Base-by-base conservation (phyloP, 2,888 invertebrate genomes). In the Netelia melanura region DNA sequence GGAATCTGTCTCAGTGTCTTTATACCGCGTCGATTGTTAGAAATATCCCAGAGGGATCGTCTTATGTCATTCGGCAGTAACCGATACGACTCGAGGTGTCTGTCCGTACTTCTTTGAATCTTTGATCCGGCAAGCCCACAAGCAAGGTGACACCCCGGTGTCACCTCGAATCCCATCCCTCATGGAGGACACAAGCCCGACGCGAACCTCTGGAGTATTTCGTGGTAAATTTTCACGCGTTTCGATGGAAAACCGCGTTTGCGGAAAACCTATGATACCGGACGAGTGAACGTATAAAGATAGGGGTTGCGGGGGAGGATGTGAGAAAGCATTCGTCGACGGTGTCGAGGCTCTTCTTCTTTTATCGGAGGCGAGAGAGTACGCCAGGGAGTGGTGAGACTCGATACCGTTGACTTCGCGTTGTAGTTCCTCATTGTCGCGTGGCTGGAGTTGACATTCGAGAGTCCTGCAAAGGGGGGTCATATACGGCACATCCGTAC, bases 381-480 rank as follows among this genome's bases (percentile, higher is more conserved):
- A 48, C 62, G 38, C 21, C 8, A 17, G n/a, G 21, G 67, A 76
- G 70, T 68, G 71, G 71, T 30, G 83, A 82, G 79, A 84, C 70
- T 72, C 68, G 80, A 84, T 84, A 84, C 68, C 71, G 76, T 85
- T 85, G 83, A 85, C 72, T 85, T 44, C 65, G 52, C 71, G 78
- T 64, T 78, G 74, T 64, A 71, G 56, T 58, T 38, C 38, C 56
- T 30, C 56, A 56, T 71, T 56, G 56, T 43, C 56, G 71, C 8
- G 11, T 48, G 6, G 9, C 10, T 65, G n/a, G 58, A 14, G 52
- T 58, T 44, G 79, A 85, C 74, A 83, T 70, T 86, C 65, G 72
- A 83, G 83, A 85, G 71, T 70, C 75, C 62, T 78, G 23, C 61
- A 65, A 64, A 70, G 62, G 21, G 38, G 38, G 38, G 38, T 38